These are phyloP conservation scores for Amphimedon queenslandica DNA, from an alignment of 37 sponge, comb jelly and placozoan genomes.

Conservation along the genomic window DNA sequence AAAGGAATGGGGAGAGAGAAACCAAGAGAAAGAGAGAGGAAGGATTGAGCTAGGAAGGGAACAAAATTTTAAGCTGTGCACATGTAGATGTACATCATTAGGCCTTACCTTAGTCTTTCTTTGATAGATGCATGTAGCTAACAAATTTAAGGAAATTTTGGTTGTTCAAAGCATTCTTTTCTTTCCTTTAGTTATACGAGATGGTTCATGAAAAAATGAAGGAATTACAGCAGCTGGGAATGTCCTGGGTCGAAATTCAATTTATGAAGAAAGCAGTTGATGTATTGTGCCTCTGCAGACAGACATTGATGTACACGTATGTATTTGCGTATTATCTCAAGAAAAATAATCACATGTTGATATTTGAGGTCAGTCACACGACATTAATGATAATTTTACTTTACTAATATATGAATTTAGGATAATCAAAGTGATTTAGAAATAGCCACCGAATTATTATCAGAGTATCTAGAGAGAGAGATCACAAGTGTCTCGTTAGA, in stretches of 20 bases:
- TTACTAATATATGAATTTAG: conserved; percentile 1
- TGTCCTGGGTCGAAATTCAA: conserved; percentile 88
- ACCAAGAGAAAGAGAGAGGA: background rate
- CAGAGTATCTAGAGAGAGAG: conserved; percentile 87
- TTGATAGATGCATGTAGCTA: too few species aligned
- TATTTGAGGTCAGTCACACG: conserved; percentile 65
- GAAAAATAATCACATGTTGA: conserved; percentile 85
- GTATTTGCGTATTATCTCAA: conserved; percentile 87
- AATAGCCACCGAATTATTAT: conserved; percentile 86
- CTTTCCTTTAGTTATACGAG: conserved; percentile 56
- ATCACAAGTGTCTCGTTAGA: conserved; percentile 40
- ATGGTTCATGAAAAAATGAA: conserved; percentile 74
- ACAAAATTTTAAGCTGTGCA: background rate
- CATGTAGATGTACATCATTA: background rate
- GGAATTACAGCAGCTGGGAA: conserved; percentile 71
- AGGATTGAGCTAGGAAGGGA: background rate
- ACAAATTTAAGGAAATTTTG: too few species aligned
- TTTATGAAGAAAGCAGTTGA: conserved; percentile 89
- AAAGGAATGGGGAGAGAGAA: background rate
- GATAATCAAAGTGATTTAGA: conserved; percentile 91
- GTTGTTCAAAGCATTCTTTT: background rate
- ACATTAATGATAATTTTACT: background rate
- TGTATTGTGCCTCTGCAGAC: conserved; percentile 77
- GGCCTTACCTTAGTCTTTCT: too few species aligned
- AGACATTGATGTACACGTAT: conserved; percentile 86